These are phyloP conservation scores for Rana temporaria DNA, from an alignment of 2,113 vertebrate genomes.

Conservation along the genomic window DNA sequence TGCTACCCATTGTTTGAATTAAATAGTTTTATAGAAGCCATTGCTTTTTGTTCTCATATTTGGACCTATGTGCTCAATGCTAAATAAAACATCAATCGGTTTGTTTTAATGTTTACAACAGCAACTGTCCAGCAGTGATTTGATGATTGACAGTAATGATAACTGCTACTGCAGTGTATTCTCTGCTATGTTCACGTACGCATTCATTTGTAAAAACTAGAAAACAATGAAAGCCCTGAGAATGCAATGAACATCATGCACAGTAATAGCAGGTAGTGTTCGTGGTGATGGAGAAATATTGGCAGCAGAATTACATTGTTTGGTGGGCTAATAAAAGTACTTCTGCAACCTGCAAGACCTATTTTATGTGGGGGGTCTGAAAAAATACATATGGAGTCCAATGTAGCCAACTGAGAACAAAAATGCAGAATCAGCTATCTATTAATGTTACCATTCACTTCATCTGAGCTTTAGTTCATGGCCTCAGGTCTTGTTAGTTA, in stretches of 20 bases:
- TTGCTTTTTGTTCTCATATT: constrained; percentile 31
- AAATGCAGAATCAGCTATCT: constrained; percentile 44
- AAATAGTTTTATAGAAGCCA: constrained; percentile 35
- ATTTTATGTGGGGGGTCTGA: neutral
- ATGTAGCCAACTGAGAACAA: constrained; percentile 26
- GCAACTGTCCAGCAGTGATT: constrained; percentile 48
- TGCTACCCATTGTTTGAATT: neutral
- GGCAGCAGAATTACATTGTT: neutral
- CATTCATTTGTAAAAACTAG: constrained; percentile 43
- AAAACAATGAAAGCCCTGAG: constrained; percentile 55
- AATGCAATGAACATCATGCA: neutral
- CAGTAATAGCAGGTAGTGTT: neutral
- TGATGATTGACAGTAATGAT: constrained; percentile 59
- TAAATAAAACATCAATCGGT: constrained; percentile 40
- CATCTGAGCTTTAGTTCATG: constrained; percentile 21
- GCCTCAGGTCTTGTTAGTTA: constrained; percentile 30
- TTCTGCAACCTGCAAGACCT: neutral
- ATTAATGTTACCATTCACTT: constrained; percentile 31
- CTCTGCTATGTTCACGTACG: constrained; percentile 44
- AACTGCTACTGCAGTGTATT: constrained; percentile 47
- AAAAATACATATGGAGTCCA: neutral
- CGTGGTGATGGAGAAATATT: neutral
- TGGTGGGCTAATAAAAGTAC: constrained; percentile 13
- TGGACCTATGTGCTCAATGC: constrained; percentile 49
- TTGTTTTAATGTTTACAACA: constrained; percentile 59